Base-by-base conservation (phyloP, 1,140 invertebrate genomes). In the Sycobia sp. region DNA sequence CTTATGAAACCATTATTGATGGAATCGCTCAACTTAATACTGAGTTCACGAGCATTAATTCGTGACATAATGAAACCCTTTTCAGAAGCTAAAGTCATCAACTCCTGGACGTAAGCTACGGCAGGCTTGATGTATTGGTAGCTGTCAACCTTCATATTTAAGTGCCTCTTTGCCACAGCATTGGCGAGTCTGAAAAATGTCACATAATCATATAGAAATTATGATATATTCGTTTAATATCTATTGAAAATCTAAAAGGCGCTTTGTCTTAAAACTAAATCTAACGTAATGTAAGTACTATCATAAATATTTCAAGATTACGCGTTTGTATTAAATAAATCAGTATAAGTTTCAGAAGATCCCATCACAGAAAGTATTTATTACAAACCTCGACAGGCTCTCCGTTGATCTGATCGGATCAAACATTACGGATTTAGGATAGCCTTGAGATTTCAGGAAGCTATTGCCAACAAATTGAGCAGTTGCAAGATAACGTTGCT, bases 1-100 rank as follows among this genome's bases (percentile, higher is more conserved):
- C 90, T 89, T 34, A 93, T 89, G 18, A 92, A 84, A 76, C 92
- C 90, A 68, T 91, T 80, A 77, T 92, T 92, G 18, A 93, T 84
- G 1, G 88, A 88, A 64, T 93, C 89, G 18, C 89, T 90, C 22
- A 93, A 71, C 73, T 87, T 87, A 71, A 89, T 86, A n/a, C 89
- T 90, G 0, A 93, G 78, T 66, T 89, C 87, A 72, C 86, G 84
- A 32, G 86, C 79, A 71, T 86, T 84, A 20, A 86, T 81, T 13
- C 82, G 77, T 3, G 76, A 83, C 71, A 86, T 84, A 25, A 86
- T 79, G 44, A 89, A 82, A 9, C 89, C 86, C 62, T 88, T 86
- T 32, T 86, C 77, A 56, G 90, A 86, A 1, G 88, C 89, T 67
- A 91, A 77, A 72, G 83, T 86, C 1, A 90, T 75, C 4, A 90